phyloP scores from a whole-genome alignment of 2,888 invertebrate species.

The Heliconius charithonia region DNA sequence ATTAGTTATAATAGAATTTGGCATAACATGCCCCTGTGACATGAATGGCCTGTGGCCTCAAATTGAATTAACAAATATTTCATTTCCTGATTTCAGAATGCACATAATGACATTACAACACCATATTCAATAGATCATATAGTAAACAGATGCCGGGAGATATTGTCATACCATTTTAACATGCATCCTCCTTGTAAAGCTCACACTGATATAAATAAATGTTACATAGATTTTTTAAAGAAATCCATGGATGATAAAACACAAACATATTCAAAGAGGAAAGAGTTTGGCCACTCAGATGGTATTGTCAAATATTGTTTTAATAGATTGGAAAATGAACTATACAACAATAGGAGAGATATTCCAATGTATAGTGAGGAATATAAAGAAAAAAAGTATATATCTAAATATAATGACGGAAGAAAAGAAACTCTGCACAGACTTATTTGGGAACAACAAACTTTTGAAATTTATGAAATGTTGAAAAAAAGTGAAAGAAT shows the following conservation, averaged over 20 bases:
- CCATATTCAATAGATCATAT: slow-evolving; percentile 60
- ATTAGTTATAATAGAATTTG: no score
- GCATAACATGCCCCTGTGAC: no score
- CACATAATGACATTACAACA: slow-evolving; percentile 66
- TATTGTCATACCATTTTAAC: slow-evolving; percentile 66
- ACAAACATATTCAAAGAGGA: slow-evolving; percentile 68
- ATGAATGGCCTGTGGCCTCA: no score
- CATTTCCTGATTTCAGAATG: slow-evolving; percentile 68
- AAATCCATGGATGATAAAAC: slow-evolving; percentile 65
- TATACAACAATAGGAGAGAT: slow-evolving; percentile 64
- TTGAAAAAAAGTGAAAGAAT: slow-evolving; percentile 71
- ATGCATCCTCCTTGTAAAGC: slow-evolving; percentile 69
- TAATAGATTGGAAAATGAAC: slow-evolving; percentile 71
- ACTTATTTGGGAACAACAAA: slow-evolving; percentile 73
- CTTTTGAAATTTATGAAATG: slow-evolving; percentile 72
- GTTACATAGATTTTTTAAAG: slow-evolving; percentile 68
- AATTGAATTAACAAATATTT: not conserved
- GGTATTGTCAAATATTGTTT: slow-evolving; percentile 74
- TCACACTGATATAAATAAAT: slow-evolving; percentile 56
- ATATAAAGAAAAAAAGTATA: not conserved
- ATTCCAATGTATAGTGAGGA: slow-evolving; percentile 54
- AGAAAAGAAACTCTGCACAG: slow-evolving; percentile 39
- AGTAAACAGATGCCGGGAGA: slow-evolving; percentile 68
- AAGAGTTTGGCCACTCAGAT: slow-evolving; percentile 60
- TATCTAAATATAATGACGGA: not conserved